Evolutionary conservation across 2,888 invertebrate species (phyloP).

Genomic region (Deladenus siricidicola): DNA sequence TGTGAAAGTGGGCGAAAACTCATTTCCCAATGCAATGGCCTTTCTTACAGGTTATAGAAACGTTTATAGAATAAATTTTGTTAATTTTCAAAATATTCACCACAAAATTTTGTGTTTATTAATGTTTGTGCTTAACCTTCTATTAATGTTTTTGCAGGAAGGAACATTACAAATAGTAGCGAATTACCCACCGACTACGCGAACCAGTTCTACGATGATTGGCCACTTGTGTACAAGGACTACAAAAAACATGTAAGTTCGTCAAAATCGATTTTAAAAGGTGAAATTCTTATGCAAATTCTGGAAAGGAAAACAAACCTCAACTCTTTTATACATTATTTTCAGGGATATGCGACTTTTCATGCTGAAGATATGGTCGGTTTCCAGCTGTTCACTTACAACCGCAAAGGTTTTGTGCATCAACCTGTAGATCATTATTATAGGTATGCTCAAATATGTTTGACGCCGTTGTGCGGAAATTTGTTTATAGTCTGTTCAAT

Average conservation of each 20-base stretch:
- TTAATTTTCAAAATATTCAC: neutral
- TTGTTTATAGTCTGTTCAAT: no score
- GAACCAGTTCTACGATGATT: conserved; percentile 49
- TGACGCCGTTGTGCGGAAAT: no score
- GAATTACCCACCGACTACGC: conserved; percentile 33
- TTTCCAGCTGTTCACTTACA: conserved; percentile 55
- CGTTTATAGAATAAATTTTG: neutral
- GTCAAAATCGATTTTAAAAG: neutral
- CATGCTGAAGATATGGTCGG: conserved; percentile 56
- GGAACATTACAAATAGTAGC: no score
- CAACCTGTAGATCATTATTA: conserved; percentile 56
- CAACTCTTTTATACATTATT: no score
- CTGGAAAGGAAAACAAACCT: no score
- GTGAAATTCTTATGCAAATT: no score
- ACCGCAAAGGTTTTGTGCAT: conserved; percentile 53
- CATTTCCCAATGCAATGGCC: conserved; percentile 54
- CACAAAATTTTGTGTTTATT: neutral
- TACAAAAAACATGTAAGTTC: conserved; percentile 29
- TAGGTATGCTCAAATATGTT: conserved; percentile 25
- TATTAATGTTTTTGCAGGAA: no score
- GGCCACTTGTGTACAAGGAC: conserved; percentile 55
- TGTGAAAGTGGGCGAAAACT: conserved; percentile 56
- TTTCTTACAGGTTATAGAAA: conserved; percentile 48
- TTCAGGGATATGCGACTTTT: conserved; percentile 53
- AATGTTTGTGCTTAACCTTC: neutral